These are phyloP conservation scores for Chelonoidis abingdonii DNA, from an alignment of 2,113 vertebrate species.

Conservation along the genomic window DNA sequence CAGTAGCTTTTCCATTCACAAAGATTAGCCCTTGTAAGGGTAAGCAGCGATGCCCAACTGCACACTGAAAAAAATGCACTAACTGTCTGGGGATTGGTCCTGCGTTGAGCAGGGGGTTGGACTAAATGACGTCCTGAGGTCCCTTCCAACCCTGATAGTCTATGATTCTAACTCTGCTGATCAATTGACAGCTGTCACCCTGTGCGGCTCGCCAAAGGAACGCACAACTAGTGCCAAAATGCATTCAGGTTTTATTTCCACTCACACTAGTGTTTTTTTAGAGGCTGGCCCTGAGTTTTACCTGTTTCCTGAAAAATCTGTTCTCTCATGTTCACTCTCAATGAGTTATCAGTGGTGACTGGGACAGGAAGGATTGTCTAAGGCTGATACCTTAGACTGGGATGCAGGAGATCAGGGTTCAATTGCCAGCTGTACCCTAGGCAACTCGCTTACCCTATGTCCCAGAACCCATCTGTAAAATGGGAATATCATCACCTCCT, in stretches of 20 bases:
- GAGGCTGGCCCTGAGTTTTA: background rate
- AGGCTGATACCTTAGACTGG: background rate
- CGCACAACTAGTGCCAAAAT: background rate
- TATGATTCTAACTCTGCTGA: background rate
- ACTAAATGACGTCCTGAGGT: no score
- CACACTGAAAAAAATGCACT: background rate
- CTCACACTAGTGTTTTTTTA: background rate
- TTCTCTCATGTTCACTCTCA: background rate
- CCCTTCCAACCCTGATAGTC: no score
- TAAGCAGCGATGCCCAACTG: background rate
- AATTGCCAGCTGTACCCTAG: background rate
- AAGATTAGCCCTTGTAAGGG: background rate
- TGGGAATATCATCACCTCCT: no score
- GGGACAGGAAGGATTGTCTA: background rate
- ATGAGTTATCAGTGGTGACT: background rate
- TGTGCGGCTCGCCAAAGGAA: background rate
- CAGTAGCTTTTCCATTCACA: background rate
- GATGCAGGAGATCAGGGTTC: background rate
- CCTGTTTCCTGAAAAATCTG: background rate
- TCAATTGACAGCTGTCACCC: background rate
- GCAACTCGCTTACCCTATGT: background rate
- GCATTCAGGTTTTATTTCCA: background rate
- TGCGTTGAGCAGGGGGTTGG: no score
- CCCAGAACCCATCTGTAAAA: background rate
- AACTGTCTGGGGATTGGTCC: no score